Percentiles rank a stretch among this genome's conserved stretches.
Evolutionary conservation across 1,140 invertebrate species (phyloP).

Genomic region (Epicauta chinensis): DNA sequence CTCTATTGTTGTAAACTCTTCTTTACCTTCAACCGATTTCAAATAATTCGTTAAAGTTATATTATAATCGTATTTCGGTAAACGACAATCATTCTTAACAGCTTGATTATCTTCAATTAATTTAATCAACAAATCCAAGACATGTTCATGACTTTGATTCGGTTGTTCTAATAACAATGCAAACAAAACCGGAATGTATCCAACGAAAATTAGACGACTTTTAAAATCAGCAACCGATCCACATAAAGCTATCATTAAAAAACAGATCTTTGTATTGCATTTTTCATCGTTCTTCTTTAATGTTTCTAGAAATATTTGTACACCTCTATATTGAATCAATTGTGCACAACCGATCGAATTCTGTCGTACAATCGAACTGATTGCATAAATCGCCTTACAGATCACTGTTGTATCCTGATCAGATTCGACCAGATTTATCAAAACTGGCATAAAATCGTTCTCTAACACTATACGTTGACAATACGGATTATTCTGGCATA

Average conservation of each 20-base stretch:
- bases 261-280: conserved; percentile 61
- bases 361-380: conserved; percentile 64
- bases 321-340: conserved; percentile 57
- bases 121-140: conserved; percentile 28
- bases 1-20: conserved; percentile 22
- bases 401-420: conserved; percentile 53
- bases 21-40: conserved; percentile 21
- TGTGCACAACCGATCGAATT: conserved; percentile 49
- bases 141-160: conserved; percentile 34
- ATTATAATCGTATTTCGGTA: conserved; percentile 28
- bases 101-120: conserved; percentile 31
- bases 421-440: conserved; percentile 58
- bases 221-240: conserved; percentile 48
- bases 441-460: conserved; percentile 53
- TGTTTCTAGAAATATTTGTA: conserved; percentile 52
- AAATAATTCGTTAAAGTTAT: conserved; percentile 29
- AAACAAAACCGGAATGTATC: conserved; percentile 31
- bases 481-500: conserved; percentile 74
- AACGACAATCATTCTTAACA: conserved; percentile 27
- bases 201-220: conserved; percentile 41
- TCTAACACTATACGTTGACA: conserved; percentile 62
- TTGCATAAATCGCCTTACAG: conserved; percentile 64
- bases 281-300: conserved; percentile 55
- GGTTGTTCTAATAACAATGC: conserved; percentile 26
- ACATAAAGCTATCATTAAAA: conserved; percentile 58